Base-by-base conservation (phyloP, 2,797 vertebrate species). In the Graptemys geographica region DNA sequence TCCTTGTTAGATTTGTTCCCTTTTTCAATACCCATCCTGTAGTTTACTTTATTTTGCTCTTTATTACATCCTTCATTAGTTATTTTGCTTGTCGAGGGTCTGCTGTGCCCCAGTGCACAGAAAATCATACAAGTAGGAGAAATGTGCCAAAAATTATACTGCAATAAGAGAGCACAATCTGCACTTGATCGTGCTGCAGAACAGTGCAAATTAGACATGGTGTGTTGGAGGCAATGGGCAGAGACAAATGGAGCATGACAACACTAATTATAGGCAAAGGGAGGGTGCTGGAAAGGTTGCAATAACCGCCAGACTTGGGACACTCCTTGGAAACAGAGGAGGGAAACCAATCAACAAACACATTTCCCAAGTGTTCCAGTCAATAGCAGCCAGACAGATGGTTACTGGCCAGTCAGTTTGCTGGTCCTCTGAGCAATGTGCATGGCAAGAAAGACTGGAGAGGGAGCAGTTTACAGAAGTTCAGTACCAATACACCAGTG, bases 341-440 rank as follows among this genome's bases (percentile, higher is more conserved):
- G 4, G 13, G n/a, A 84, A 90, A 90, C 59, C 84, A 94, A 86
- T 87, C 57, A 86, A 53, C 28, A 89, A 86, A 78, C 83, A 90
- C 52, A 96, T 94, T 96, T 95, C 55, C 62, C 76, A 89, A 84
- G 31, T 82, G 52, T 89, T 96, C n/a, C 37, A 41, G 37, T 62
- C 72, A 91, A 37, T 28, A 92, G 5, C 9, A 88, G 23, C 9
- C 9, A 25, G 83, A 74, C 78, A 94, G 44, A 76, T 87, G 44
- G 85, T 90, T 49, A 84, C 57, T 53, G 12, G 19, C 15, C 88
- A 11, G 6, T 86, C 81, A 86, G 16, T 86, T 89, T 92, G 55
- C 8, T 37, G 74, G 65, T 84, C 84, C 28, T 90, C 57, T 79
- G 11, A 90, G 41, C n/a, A 82, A 37, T 3, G 3, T 79, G 83